phyloP scores from a whole-genome alignment of 1,140 invertebrate genomes.

The Lamellibrachia luymesi region DNA sequence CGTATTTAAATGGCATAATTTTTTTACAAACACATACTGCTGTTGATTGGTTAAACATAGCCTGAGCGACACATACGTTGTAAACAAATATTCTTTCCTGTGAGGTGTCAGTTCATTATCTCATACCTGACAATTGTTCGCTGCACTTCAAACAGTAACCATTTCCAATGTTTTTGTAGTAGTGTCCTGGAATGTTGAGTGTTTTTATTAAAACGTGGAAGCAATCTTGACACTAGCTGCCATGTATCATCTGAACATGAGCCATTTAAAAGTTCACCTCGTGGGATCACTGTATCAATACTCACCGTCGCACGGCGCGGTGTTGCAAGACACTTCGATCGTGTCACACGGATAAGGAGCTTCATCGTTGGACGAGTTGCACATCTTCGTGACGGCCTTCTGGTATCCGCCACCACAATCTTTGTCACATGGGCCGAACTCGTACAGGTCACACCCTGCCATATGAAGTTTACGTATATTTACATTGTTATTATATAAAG shows the following conservation, averaged over 20 bases:
- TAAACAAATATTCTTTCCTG: no score
- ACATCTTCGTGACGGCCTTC: background rate
- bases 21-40: no score
- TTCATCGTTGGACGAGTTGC: background rate
- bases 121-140: no score
- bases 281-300: background rate
- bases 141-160: no score
- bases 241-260: background rate
- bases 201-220: background rate
- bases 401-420: background rate
- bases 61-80: no score
- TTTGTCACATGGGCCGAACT: background rate
- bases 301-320: background rate
- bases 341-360: background rate
- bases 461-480: background rate
- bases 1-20: no score
- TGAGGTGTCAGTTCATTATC: no score
- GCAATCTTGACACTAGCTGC: background rate
- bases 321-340: background rate
- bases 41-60: no score
- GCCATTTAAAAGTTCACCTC: background rate
- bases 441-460: background rate
- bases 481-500: background rate
- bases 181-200: background rate
- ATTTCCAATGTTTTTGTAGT: no score